phyloP scores from a whole-genome alignment of 2,797 vertebrate species.

The Spondyliosoma cantharus region DNA sequence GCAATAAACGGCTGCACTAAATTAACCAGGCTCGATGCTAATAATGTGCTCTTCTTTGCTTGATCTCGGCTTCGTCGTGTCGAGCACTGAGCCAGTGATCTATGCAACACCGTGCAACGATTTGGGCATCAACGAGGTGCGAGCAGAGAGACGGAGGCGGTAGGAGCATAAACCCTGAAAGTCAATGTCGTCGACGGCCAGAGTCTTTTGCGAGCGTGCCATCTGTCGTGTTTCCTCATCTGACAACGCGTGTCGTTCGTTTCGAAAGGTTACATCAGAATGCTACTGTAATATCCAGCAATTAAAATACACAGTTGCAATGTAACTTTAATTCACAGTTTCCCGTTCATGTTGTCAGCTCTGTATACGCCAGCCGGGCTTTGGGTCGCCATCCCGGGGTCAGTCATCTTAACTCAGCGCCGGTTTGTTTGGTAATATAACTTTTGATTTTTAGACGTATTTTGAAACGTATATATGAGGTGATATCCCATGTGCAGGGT shows the following conservation, averaged over 20 bases:
- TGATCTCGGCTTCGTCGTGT: conserved; percentile 16
- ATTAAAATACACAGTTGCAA: conserved; percentile 2
- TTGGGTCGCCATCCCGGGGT: background rate
- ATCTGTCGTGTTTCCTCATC: conserved; percentile 34
- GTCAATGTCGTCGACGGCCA: conserved; percentile 13
- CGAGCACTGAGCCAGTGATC: conserved; percentile 15
- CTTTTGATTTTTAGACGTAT: background rate
- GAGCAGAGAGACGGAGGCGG: conserved; percentile 12
- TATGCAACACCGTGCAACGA: conserved; percentile 30
- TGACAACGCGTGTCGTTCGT: background rate
- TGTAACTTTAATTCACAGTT: background rate
- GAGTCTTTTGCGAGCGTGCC: background rate
- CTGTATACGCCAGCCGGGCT: background rate
- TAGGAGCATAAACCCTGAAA: conserved; percentile 31
- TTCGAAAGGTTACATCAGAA: conserved; percentile 35
- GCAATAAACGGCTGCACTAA: background rate
- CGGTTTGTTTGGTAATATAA: background rate
- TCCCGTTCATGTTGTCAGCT: background rate
- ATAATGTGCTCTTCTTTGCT: conserved; percentile 5
- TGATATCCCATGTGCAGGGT: too few relatives aligned
- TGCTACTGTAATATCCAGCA: conserved; percentile 5
- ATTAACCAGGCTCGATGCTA: background rate
- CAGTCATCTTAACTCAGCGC: background rate
- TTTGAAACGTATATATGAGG: background rate
- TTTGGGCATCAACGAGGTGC: conserved; percentile 3